A percentile compares a stretch with the other conserved stretches of the same genome.
Evolutionary conservation across 2,888 invertebrate species (phyloP).

Genomic region (Synergus itoensis): DNA sequence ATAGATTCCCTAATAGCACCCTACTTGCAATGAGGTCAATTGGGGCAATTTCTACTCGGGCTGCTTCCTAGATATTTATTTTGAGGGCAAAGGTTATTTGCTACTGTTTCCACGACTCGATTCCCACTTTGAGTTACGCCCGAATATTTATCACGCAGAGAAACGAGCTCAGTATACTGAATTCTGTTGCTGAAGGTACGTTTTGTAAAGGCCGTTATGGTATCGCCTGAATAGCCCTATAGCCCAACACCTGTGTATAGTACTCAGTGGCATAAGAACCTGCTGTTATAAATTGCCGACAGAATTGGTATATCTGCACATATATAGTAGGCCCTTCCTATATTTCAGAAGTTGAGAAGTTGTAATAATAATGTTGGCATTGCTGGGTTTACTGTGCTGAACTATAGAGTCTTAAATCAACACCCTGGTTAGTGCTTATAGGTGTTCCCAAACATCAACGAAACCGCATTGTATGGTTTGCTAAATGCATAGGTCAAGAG

Average conservation of each 20-base stretch:
- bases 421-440: slow-evolving; percentile 31
- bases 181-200: slow-evolving; percentile 50
- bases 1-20: no score
- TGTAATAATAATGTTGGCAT: slow-evolving; percentile 61
- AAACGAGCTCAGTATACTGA: slow-evolving; percentile 55
- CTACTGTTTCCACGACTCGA: slow-evolving; percentile 33
- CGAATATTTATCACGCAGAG: slow-evolving; percentile 55
- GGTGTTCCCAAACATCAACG: slow-evolving; percentile 47
- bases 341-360: slow-evolving; percentile 54
- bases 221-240: neutral
- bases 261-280: slow-evolving; percentile 15
- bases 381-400: slow-evolving; percentile 51
- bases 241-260: neutral
- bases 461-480: neutral
- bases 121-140: slow-evolving; percentile 53
- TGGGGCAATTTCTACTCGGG: no score
- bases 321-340: slow-evolving; percentile 49
- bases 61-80: neutral
- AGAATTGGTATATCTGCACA: slow-evolving; percentile 21
- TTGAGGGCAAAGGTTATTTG: slow-evolving; percentile 2
- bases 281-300: slow-evolving; percentile 23
- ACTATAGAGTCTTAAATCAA: slow-evolving; percentile 26
- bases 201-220: slow-evolving; percentile 8
- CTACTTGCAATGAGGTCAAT: no score
- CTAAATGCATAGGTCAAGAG: no score